Conservation (phyloP, 1,140 invertebrate species). For the Periplaneta americana region DNA sequence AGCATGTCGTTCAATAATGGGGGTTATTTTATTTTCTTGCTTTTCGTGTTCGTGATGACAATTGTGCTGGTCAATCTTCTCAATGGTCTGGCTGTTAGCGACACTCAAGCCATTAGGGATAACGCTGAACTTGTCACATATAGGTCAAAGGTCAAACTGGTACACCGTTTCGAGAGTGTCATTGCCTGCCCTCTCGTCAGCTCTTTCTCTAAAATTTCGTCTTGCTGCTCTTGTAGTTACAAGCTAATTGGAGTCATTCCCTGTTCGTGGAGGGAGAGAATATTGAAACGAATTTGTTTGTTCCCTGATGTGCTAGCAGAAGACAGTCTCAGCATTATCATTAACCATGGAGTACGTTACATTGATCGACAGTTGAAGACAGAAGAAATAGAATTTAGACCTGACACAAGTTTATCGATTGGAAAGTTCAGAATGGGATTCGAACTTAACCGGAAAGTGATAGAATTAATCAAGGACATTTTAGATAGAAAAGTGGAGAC, state of each 20-base stretch:
- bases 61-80: slow-evolving; percentile 75
- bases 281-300: not conserved
- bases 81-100: slow-evolving; percentile 75
- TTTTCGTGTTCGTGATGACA: slow-evolving; percentile 73
- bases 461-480: not conserved
- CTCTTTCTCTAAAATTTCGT: no score
- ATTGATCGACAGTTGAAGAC: not conserved
- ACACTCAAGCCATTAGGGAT: slow-evolving; percentile 65
- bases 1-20: slow-evolving; percentile 62
- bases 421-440: not conserved
- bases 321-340: not conserved
- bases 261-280: not conserved
- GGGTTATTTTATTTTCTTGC: slow-evolving; percentile 65
- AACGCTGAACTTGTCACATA: slow-evolving; percentile 62
- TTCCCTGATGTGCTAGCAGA: not conserved
- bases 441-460: not conserved
- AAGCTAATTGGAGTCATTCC: not conserved
- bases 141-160: not conserved
- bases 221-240: not conserved
- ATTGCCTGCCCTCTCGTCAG: not conserved
- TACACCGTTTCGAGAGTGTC: not conserved
- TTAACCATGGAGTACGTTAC: not conserved
- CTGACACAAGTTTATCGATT: not conserved
- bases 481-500: not conserved
- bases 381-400: not conserved